A percentile compares a stretch with the other conserved stretches of the same genome.
These are phyloP conservation scores for Pagrus major DNA, from an alignment of 2,113 vertebrate genomes.

Conservation along the genomic window DNA sequence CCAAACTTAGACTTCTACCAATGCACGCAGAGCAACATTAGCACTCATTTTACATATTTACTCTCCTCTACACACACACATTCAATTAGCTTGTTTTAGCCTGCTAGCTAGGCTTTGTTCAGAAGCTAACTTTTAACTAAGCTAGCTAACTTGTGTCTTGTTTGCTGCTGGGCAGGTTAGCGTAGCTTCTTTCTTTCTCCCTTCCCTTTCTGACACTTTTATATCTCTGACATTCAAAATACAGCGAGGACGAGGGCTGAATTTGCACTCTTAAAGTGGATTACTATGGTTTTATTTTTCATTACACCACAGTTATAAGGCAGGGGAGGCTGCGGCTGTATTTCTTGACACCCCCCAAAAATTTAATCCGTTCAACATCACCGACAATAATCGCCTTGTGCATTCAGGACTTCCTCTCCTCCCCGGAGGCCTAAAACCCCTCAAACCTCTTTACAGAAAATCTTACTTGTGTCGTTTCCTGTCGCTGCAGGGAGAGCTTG, in stretches of 20 bases:
- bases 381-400: background rate
- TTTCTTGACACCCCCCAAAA: background rate
- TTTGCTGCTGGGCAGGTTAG: too few species aligned
- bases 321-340: background rate
- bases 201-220: background rate
- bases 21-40: too few species aligned
- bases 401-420: background rate
- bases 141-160: too few species aligned
- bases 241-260: background rate
- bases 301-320: background rate
- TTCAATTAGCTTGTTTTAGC: too few species aligned
- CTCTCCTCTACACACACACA: too few species aligned
- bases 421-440: background rate
- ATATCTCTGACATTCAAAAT: background rate
- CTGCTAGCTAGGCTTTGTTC: background rate
- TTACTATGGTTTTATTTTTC: constrained; percentile 3
- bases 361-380: constrained; percentile 6
- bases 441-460: background rate
- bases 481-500: constrained; percentile 29
- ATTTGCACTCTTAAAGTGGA: constrained; percentile 3
- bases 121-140: background rate
- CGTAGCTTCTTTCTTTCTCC: background rate
- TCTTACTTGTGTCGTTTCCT: constrained; percentile 69
- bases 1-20: too few species aligned
- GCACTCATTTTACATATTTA: too few species aligned